Conservation (phyloP, 2,113 vertebrate species). For the Rhinolophus ferrumequinum region DNA sequence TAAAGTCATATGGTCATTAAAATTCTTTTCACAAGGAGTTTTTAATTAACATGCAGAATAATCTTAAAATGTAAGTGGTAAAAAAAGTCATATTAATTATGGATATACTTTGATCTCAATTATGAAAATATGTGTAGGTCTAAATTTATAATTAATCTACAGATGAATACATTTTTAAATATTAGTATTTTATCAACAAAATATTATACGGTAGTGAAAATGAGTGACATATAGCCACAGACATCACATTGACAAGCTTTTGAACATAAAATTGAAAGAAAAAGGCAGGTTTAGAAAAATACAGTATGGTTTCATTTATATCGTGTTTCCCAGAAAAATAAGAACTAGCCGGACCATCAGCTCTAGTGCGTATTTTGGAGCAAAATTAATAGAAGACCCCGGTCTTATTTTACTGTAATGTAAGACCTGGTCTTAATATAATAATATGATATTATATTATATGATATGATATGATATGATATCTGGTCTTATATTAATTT, state of each 20-base stretch:
- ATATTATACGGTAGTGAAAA: background rate
- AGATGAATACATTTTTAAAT: background rate
- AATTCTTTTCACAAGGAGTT: background rate
- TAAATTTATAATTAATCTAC: background rate
- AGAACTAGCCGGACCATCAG: too few relatives aligned
- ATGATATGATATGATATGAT: too few relatives aligned
- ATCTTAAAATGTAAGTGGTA: background rate
- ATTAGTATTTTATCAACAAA: background rate
- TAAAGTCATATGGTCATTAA: background rate
- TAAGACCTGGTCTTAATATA: too few relatives aligned
- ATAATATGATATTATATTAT: too few relatives aligned
- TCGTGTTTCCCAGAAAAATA: too few relatives aligned
- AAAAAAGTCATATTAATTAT: background rate
- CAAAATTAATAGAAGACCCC: too few relatives aligned
- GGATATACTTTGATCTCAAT: background rate
- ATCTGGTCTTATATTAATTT: too few relatives aligned
- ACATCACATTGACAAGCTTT: background rate
- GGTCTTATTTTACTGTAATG: too few relatives aligned
- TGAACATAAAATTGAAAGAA: background rate
- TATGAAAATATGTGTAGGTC: background rate
- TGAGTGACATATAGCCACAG: background rate
- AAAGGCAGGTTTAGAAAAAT: background rate
- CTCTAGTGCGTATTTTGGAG: too few relatives aligned
- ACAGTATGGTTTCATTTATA: background rate
- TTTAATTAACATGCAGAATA: conserved; percentile 19